Conservation (phyloP, 2,113 vertebrate species). For the Aleadryas rufinucha region DNA sequence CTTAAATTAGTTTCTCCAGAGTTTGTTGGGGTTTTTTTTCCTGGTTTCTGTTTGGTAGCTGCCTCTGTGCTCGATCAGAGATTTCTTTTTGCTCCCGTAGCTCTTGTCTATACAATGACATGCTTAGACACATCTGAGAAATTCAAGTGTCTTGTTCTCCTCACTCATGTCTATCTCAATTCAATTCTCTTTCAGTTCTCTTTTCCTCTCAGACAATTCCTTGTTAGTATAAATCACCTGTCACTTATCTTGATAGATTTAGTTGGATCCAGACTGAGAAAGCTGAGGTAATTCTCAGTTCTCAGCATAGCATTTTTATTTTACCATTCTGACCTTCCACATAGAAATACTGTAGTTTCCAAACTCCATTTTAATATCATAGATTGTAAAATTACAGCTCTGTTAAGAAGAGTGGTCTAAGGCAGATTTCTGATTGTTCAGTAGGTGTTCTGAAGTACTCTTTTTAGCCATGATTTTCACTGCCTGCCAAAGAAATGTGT, state of each 20-base stretch:
- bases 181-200: conserved; percentile 42
- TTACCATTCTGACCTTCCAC: background rate
- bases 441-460: background rate
- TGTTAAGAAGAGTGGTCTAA: background rate
- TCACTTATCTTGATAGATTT: conserved; percentile 40
- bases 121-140: conserved; percentile 45
- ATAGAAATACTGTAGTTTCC: background rate
- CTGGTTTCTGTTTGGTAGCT: background rate
- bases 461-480: background rate
- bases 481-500: background rate
- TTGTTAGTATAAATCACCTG: conserved; percentile 58
- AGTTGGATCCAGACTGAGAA: conserved; percentile 19
- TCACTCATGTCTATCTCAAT: conserved; percentile 47
- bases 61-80: background rate
- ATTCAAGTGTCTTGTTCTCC: conserved; percentile 6
- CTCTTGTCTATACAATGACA: conserved; percentile 22
- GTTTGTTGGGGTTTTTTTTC: too few species aligned
- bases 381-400: background rate
- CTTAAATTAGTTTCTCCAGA: background rate
- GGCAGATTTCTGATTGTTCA: background rate
- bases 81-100: background rate
- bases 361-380: background rate
- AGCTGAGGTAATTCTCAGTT: background rate
- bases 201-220: conserved; percentile 54
- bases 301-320: background rate